Conservation (phyloP, 2,113 vertebrate species). For the Arothron firmamentum region DNA sequence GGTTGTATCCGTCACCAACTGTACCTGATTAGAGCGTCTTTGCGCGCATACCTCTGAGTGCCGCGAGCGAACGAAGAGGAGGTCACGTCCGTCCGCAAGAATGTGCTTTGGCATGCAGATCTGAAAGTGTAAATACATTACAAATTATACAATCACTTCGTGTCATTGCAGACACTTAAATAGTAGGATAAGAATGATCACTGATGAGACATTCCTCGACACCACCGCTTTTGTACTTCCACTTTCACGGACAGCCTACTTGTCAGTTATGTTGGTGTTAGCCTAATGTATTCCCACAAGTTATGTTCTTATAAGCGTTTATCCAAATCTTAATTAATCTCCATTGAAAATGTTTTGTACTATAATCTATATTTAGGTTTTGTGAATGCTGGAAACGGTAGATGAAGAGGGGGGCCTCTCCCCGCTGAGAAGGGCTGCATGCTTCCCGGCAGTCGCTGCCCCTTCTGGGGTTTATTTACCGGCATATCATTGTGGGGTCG, state of each 20-base stretch:
- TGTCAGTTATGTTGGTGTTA: not conserved
- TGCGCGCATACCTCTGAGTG: not conserved
- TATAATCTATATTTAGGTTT: slow-evolving; percentile 42
- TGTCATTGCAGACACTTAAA: not conserved
- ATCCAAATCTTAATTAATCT: slow-evolving; percentile 3
- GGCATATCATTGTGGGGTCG: slow-evolving; percentile 50
- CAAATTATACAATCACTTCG: not conserved
- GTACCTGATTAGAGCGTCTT: slow-evolving; percentile 37
- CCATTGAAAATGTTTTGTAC: not conserved
- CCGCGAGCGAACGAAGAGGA: not conserved
- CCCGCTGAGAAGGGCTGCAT: slow-evolving; percentile 4
- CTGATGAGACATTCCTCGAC: not conserved
- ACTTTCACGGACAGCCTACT: not conserved
- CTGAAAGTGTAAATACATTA: not conserved
- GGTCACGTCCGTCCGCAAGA: slow-evolving; percentile 4
- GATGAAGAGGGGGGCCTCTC: slow-evolving; percentile 23
- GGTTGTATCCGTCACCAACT: slow-evolving; percentile 2
- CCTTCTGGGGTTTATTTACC: slow-evolving; percentile 45
- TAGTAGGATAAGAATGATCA: no score
- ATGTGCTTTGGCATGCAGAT: not conserved
- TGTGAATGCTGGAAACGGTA: slow-evolving; percentile 36
- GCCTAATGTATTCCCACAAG: slow-evolving; percentile 8
- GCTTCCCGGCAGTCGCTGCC: slow-evolving; percentile 68
- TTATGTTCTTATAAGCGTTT: not conserved
- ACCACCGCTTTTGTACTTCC: not conserved